A percentile compares a stretch with the other conserved stretches of the same genome.
Evolutionary conservation across 2,888 invertebrate species (phyloP).

Genomic region (Dynastes grantii): DNA sequence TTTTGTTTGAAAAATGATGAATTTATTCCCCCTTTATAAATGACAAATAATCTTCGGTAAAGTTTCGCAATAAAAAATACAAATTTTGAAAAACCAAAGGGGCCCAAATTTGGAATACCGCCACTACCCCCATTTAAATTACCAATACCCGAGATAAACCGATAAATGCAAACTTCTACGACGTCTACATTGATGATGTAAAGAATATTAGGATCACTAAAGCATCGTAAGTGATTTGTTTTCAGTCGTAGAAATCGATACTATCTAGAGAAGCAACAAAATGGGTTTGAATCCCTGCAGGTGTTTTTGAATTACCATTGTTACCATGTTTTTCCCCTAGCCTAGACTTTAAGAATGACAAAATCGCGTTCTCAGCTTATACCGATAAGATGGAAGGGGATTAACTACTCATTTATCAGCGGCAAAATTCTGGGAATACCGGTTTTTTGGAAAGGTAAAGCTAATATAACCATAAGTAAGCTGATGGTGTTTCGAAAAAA

Average conservation of each 20-base stretch:
- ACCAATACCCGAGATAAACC: neutral
- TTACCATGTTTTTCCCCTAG: neutral
- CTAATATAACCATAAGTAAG: constrained; percentile 26
- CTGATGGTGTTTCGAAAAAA: neutral
- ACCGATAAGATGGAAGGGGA: neutral
- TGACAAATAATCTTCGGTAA: too few species aligned
- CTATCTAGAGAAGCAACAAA: too few species aligned
- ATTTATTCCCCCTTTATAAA: too few species aligned
- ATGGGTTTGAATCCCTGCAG: too few species aligned
- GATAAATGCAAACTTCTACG: neutral
- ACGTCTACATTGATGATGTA: constrained; percentile 24
- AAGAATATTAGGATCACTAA: constrained; percentile 19
- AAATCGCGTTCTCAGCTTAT: neutral
- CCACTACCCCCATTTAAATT: constrained; percentile 12
- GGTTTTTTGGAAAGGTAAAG: constrained; percentile 24
- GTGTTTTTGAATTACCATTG: too few species aligned
- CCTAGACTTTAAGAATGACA: neutral
- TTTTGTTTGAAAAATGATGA: too few species aligned
- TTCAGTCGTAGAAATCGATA: neutral
- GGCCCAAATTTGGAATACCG: constrained; percentile 19
- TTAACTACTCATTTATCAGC: constrained; percentile 14
- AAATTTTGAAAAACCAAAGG: too few species aligned
- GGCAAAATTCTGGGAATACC: constrained; percentile 7
- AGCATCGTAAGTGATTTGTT: neutral
- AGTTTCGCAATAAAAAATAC: too few species aligned